Evolutionary conservation across 1,140 invertebrate species (phyloP).

Genomic region (Neotoxoptera formosana): DNA sequence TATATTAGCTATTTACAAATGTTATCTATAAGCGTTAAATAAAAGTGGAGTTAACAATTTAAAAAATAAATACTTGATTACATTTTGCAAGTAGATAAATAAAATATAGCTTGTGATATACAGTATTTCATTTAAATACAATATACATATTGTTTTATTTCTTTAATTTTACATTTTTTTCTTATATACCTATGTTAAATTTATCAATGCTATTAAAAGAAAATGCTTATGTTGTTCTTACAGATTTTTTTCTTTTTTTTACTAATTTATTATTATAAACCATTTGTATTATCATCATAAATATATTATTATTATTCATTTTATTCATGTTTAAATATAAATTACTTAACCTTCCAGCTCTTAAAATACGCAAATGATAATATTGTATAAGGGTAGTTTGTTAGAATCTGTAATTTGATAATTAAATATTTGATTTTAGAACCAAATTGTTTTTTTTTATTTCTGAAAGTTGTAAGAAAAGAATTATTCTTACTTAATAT

Average conservation of each 20-base stretch:
- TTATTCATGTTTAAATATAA: slow-evolving; percentile 1
- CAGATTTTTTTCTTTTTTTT: slow-evolving; percentile 13
- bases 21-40: not conserved
- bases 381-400: slow-evolving; percentile 11
- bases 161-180: not conserved
- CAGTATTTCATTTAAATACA: not conserved
- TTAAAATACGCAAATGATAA: slow-evolving; percentile 44
- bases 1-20: slow-evolving; percentile 28
- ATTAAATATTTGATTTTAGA: slow-evolving; percentile 44
- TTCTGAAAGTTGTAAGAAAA: not conserved
- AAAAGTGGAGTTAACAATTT: not conserved
- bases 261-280: slow-evolving; percentile 39
- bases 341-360: not conserved
- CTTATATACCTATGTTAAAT: not conserved
- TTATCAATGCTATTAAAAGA: not conserved
- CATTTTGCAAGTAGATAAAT: not conserved
- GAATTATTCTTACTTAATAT: not conserved
- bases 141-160: not conserved
- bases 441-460: not conserved
- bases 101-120: not conserved
- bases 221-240: not conserved
- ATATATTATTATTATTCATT: slow-evolving; percentile 20
- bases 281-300: slow-evolving; percentile 12
- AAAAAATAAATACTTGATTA: not conserved
- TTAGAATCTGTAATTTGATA: slow-evolving; percentile 21